Conservation (phyloP, 2,797 vertebrate genomes). For the Xerus rutilus region DNA sequence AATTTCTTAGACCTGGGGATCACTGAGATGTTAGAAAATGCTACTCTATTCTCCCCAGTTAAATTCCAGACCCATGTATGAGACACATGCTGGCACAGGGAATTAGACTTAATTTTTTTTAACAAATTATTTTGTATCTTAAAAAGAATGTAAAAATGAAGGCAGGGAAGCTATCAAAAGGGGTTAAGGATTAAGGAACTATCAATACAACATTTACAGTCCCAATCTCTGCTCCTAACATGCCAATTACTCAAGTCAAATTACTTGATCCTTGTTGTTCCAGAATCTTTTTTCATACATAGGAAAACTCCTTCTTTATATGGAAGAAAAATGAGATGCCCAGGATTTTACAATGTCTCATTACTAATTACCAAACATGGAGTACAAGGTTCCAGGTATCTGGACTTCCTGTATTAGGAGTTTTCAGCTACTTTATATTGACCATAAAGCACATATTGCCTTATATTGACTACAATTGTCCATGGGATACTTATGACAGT, state of each 20-base stretch:
- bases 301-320: background rate
- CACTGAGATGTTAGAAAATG: background rate
- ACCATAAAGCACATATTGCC: background rate
- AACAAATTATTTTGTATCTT: conserved; percentile 7
- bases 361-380: background rate
- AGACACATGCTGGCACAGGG: background rate
- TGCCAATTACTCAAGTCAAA: background rate
- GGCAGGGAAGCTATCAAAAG: background rate
- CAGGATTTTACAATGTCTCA: background rate
- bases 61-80: background rate
- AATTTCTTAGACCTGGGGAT: conserved; percentile 12
- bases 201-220: background rate
- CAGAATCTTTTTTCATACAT: background rate
- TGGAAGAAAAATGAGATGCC: background rate
- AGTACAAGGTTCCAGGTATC: too few relatives aligned
- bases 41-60: background rate
- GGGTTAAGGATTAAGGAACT: background rate
- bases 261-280: background rate
- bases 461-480: background rate
- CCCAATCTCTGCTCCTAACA: background rate
- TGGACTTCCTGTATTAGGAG: too few relatives aligned
- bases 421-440: background rate
- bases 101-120: background rate
- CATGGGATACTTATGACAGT: background rate
- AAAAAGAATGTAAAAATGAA: conserved; percentile 23